A percentile compares a stretch with the other conserved stretches of the same genome.
Conservation (phyloP, 2,797 vertebrate genomes). For the Anableps anableps region DNA sequence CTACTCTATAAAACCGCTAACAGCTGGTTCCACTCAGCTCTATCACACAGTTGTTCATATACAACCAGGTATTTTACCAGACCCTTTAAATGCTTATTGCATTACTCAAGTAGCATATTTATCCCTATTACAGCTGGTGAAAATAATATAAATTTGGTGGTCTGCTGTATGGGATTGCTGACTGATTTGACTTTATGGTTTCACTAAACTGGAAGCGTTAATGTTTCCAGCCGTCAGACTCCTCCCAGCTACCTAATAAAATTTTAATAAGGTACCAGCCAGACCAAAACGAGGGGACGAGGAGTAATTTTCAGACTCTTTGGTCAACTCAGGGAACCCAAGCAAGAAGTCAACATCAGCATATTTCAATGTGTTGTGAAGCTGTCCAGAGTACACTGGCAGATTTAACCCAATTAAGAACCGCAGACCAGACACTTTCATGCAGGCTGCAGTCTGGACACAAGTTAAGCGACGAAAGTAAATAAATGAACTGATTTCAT, state of each 20-base stretch:
- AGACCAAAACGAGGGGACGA: slow-evolving; percentile 52
- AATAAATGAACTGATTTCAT: slow-evolving; percentile 68
- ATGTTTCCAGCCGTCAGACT: slow-evolving; percentile 47
- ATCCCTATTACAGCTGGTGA: slow-evolving; percentile 45
- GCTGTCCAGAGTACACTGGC: slow-evolving; percentile 48
- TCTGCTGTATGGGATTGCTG: slow-evolving; percentile 60
- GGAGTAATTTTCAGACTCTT: slow-evolving; percentile 61
- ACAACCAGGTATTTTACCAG: slow-evolving; percentile 56
- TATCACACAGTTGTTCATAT: slow-evolving; percentile 48
- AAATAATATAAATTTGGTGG: slow-evolving; percentile 68
- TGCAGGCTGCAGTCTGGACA: slow-evolving; percentile 28
- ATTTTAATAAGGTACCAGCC: slow-evolving; percentile 77
- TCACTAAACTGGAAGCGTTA: slow-evolving; percentile 64
- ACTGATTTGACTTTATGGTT: slow-evolving; percentile 69
- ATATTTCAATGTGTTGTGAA: slow-evolving; percentile 50
- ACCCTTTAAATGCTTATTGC: slow-evolving; percentile 34
- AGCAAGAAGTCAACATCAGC: slow-evolving; percentile 66
- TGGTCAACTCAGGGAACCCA: slow-evolving; percentile 54
- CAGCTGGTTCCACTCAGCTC: slow-evolving; percentile 67
- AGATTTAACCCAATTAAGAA: slow-evolving; percentile 39
- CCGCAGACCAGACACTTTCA: slow-evolving; percentile 48
- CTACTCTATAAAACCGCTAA: slow-evolving; percentile 37
- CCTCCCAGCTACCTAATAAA: slow-evolving; percentile 66
- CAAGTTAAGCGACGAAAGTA: slow-evolving; percentile 61
- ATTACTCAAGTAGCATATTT: slow-evolving; percentile 52